Evolutionary conservation across 2,797 vertebrate genomes (phyloP).

Genomic region (Sphaeramia orbicularis): DNA sequence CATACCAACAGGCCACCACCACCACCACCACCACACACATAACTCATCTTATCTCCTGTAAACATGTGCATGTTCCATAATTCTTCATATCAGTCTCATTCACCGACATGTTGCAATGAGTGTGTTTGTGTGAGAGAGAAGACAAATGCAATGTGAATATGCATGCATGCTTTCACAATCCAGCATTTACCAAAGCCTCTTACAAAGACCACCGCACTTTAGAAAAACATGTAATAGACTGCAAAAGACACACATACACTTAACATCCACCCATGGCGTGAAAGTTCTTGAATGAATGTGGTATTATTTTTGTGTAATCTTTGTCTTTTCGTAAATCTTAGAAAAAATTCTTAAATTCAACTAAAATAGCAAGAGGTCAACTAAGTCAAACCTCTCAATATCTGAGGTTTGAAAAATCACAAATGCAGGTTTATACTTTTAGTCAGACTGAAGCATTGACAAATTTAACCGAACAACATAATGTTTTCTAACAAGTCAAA

Average conservation of each 20-base stretch:
- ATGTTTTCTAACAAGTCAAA: too few species aligned
- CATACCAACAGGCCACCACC: slow-evolving; percentile 6
- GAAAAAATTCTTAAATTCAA: too few species aligned
- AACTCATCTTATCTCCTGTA: slow-evolving; percentile 75
- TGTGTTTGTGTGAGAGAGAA: slow-evolving; percentile 18
- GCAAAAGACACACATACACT: not conserved
- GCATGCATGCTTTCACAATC: slow-evolving; percentile 63
- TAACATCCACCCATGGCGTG: too few species aligned
- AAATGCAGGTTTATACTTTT: too few species aligned
- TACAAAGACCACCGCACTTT: slow-evolving; percentile 48
- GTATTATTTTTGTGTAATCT: too few species aligned
- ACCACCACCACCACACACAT: slow-evolving; percentile 15
- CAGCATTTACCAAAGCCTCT: slow-evolving; percentile 72
- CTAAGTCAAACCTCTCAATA: too few species aligned
- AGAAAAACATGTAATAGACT: slow-evolving; percentile 5
- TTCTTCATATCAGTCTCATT: slow-evolving; percentile 57
- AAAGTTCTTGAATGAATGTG: too few species aligned
- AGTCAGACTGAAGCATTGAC: too few species aligned
- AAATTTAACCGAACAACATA: too few species aligned
- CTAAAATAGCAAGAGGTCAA: too few species aligned
- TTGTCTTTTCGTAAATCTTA: too few species aligned
- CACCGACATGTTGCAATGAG: slow-evolving; percentile 51
- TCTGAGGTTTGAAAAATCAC: too few species aligned
- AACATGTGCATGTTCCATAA: slow-evolving; percentile 72
- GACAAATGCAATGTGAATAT: slow-evolving; percentile 12